Evolutionary conservation across 2,113 vertebrate species (phyloP).

Genomic region (Odocoileus virginianus): DNA sequence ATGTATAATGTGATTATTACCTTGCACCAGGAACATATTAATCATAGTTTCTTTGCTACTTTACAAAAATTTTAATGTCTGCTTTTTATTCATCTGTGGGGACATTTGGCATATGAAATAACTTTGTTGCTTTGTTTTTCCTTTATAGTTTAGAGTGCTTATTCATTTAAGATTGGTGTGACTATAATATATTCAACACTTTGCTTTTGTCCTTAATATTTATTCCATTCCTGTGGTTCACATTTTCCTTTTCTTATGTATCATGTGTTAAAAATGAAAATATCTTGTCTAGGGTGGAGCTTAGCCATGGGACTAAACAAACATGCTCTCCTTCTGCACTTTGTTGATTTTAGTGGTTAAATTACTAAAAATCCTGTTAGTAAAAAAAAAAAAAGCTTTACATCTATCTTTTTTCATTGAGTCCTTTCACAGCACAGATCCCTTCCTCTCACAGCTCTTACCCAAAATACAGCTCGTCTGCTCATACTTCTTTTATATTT

Average conservation of each 20-base stretch:
- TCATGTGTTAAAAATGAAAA: conserved; percentile 62
- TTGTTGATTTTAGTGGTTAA: conserved; percentile 35
- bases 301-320: conserved; percentile 25
- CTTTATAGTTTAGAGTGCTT: conserved; percentile 14
- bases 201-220: conserved; percentile 50
- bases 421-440: not conserved
- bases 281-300: conserved; percentile 53
- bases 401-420: conserved; percentile 8
- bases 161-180: conserved; percentile 19
- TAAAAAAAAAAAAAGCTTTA: not conserved
- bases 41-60: conserved; percentile 38
- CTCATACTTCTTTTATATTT: not conserved
- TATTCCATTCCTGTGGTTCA: conserved; percentile 50
- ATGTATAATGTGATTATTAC: conserved; percentile 19
- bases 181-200: conserved; percentile 33
- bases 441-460: not conserved
- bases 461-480: not conserved
- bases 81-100: not conserved
- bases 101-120: conserved; percentile 38
- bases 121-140: conserved; percentile 37
- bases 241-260: conserved; percentile 52
- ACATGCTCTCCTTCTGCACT: conserved; percentile 15
- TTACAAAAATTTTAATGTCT: conserved; percentile 47
- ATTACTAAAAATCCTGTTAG: conserved; percentile 28
- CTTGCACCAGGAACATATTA: not conserved